Base-by-base conservation (phyloP, 2,113 vertebrate genomes). In the Mus pahari region DNA sequence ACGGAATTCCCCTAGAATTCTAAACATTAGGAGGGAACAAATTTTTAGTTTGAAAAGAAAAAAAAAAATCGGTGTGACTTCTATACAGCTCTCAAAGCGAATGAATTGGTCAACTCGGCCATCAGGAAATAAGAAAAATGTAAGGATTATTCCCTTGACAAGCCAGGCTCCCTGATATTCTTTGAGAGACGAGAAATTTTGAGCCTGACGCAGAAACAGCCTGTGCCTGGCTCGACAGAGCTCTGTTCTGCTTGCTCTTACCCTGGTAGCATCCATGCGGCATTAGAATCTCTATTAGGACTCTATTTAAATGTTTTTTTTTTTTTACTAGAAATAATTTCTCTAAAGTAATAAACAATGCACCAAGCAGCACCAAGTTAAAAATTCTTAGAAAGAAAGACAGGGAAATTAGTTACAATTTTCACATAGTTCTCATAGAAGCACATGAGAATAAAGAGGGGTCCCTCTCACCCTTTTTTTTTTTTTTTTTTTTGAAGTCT, bases 401-500 rank as follows among this genome's bases (percentile, higher is more conserved):
- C 94, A 97, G 95, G 70, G 97, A 98, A 98, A 98, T 98, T 97
- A 97, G 98, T 98, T 98, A 97, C 96, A 96, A 98, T 98, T 97
- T 98, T 98, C 98, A 77, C 91, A 92, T 89, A 97, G 94, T 98
- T 98, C 97, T 98, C 98, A 98, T 98, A 95, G 94, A 97, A 97
- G 97, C 92, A 97, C 86, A 98, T 62, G 91, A 98, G 96, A 97
- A 98, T 97, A 97, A 98, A 98, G 94, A 98, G 95, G 97, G 98
- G 97, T 98, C 97, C 98, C 89, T 97, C 96, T 98, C 97, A 97
- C 92, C 93, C 97, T 91, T 71, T 87, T 71, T 87, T 98, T 98
- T 97, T 98, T 98, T 97, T 96, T 98, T 97, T 98, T 98, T 97
- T 96, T n/a, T n/a, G n/a, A n/a, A n/a, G n/a, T n/a, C n/a, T n/a